Evolutionary conservation across 2,888 invertebrate species (phyloP).

Genomic region (Nasonia oneida): DNA sequence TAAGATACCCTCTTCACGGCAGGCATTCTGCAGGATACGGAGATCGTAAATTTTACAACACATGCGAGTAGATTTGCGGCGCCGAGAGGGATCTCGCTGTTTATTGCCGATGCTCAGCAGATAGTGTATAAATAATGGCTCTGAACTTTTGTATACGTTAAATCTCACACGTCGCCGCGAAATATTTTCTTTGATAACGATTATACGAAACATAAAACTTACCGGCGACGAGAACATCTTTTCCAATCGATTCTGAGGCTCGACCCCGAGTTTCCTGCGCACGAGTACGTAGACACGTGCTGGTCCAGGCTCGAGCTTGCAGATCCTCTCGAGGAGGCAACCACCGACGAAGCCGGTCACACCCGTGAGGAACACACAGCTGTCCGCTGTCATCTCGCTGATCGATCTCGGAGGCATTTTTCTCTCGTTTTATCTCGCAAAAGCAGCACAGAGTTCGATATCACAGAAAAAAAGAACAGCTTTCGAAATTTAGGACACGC

Average conservation of each 20-base stretch:
- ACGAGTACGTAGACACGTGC: conserved; percentile 65
- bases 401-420: conserved; percentile 55
- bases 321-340: conserved; percentile 66
- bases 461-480: no score
- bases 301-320: conserved; percentile 66
- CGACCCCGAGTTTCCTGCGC: conserved; percentile 63
- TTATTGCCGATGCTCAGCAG: background rate
- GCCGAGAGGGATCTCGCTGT: background rate
- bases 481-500: no score
- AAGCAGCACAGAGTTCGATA: no score
- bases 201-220: conserved; percentile 50
- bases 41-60: background rate
- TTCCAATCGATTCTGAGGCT: conserved; percentile 64
- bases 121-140: background rate
- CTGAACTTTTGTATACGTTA: background rate
- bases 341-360: conserved; percentile 70
- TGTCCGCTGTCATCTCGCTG: conserved; percentile 56
- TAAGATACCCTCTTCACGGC: background rate
- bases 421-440: background rate
- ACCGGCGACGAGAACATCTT: conserved; percentile 66
- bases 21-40: background rate
- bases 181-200: background rate
- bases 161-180: background rate
- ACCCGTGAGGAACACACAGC: conserved; percentile 66
- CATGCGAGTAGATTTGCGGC: background rate